These are phyloP conservation scores for Acipenser oxyrinchus DNA, from an alignment of 2,797 vertebrate species.

Conservation along the genomic window DNA sequence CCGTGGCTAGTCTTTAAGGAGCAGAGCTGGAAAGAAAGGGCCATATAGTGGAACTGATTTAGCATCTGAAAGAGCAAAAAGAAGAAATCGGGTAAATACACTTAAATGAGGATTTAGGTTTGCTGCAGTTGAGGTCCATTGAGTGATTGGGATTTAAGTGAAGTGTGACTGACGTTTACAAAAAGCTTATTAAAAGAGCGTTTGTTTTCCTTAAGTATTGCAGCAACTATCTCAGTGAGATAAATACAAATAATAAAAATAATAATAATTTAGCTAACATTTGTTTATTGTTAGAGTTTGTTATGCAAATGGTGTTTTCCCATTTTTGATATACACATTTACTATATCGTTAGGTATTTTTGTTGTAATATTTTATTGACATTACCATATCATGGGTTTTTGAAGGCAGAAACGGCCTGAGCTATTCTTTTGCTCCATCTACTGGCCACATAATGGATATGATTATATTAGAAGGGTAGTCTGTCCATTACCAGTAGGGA, in stretches of 20 bases:
- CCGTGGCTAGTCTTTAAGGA: slow-evolving; percentile 57
- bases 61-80: slow-evolving; percentile 67
- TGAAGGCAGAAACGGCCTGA: too few relatives aligned
- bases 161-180: slow-evolving; percentile 42
- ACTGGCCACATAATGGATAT: too few relatives aligned
- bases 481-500: too few relatives aligned
- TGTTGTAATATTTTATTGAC: too few relatives aligned
- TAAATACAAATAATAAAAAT: neutral
- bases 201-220: neutral
- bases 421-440: too few relatives aligned
- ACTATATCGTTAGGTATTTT: too few relatives aligned
- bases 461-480: too few relatives aligned
- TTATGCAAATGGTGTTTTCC: too few relatives aligned
- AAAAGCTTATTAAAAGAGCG: neutral
- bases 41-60: slow-evolving; percentile 69
- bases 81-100: slow-evolving; percentile 68
- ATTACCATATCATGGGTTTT: too few relatives aligned
- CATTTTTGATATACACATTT: too few relatives aligned
- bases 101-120: slow-evolving; percentile 75
- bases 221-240: neutral
- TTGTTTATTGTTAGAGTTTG: too few relatives aligned
- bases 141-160: slow-evolving; percentile 72
- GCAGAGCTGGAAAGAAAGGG: slow-evolving; percentile 55
- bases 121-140: slow-evolving; percentile 66
- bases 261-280: too few relatives aligned